Base-by-base conservation (phyloP, 2,888 invertebrate genomes). In the Cerceris rybyensis region DNA sequence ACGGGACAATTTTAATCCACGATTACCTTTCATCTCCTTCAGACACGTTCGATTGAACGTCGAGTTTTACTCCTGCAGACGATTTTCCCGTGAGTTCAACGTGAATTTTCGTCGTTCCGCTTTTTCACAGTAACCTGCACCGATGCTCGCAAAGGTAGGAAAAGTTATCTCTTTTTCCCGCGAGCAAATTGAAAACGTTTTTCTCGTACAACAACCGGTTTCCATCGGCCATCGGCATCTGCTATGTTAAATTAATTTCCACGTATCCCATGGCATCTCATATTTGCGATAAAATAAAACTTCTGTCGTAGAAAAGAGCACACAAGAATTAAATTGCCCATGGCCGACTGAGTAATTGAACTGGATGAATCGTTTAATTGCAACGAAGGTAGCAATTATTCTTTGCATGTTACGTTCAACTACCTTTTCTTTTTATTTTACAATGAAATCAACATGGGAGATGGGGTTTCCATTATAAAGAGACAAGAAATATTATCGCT, bases 211-310 rank as follows among this genome's bases (percentile, higher is more conserved):
- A 43, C 28, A 49, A 13, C 68, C 8, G 5, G 43, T 50, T n/a
- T 64, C 55, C 55, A 54, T 46, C 57, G 64, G 64, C 75, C 77
- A 60, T 66, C 55, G 65, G 60, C 11, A 39, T 14, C 59, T 65
- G 42, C 9, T 39, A 70, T 11, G 70, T 66, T 75, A 61, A 59
- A 76, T 65, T 70, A 66, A 78, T 76, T 63, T n/a, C 55, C 49
- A 39, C 41, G 68, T 58, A 28, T 4, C 4, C 9, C 13, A 41
- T 11, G 13, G 28, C 16, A 42, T 42, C 16, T 8, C 43, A 46
- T 42, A 54, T 28, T 28, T 9, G 7, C 61, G 41, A 50, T 55
- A 50, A 63, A 28, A 17, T 55, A 54, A 58, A 13, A 5, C 49
- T 58, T 28, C 39, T 17, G 28, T 4, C 28, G 28, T 28, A 28